Evolutionary conservation across 2,113 vertebrate species (phyloP).

Genomic region (Baryphthengus martii): DNA sequence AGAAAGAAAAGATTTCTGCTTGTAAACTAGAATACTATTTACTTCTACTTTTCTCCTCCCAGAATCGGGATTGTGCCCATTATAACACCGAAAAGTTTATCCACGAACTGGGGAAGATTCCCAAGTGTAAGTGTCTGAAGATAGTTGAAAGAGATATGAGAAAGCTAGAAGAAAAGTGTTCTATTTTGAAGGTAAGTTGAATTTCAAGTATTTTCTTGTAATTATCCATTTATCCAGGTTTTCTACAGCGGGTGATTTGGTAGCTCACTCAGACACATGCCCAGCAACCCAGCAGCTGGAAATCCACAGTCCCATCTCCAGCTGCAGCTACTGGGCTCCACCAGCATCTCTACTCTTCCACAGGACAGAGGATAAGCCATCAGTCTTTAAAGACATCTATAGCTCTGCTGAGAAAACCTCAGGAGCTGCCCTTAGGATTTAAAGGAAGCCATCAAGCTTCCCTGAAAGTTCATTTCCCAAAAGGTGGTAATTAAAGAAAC

Average conservation of each 20-base stretch:
- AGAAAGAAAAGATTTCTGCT: background rate
- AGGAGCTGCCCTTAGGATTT: background rate
- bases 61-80: background rate
- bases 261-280: background rate
- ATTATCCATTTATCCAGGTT: too few relatives aligned
- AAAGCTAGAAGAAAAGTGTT: rapidly evolving
- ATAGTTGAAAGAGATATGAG: background rate
- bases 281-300: background rate
- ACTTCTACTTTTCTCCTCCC: background rate
- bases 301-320: background rate
- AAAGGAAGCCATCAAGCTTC: background rate
- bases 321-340: background rate
- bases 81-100: background rate
- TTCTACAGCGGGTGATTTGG: background rate
- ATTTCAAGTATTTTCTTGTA: background rate
- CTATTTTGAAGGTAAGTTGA: background rate
- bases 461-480: background rate
- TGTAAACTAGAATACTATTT: background rate
- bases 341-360: background rate
- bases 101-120: rapidly evolving
- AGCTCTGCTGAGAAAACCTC: background rate
- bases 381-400: too few relatives aligned
- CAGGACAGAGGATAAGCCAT: background rate
- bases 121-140: rapidly evolving
- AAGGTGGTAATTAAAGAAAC: background rate